phyloP scores from a whole-genome alignment of 2,888 invertebrate genomes.

The Andrena dorsata region DNA sequence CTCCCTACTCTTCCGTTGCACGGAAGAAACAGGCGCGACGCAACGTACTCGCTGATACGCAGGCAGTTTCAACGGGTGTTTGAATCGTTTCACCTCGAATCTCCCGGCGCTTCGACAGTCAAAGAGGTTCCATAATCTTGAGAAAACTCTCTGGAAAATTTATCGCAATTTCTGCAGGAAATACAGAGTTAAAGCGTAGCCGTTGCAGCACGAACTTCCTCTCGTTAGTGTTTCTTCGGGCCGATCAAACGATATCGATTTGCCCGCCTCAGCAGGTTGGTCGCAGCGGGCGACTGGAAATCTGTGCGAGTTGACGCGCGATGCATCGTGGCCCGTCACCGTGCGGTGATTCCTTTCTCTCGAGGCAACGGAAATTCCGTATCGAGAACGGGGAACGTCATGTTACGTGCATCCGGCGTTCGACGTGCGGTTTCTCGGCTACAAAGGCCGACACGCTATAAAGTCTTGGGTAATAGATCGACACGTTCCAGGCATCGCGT shows the following conservation, averaged over 20 bases:
- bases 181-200: too few species aligned
- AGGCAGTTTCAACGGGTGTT: not conserved
- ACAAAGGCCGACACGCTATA: conserved; percentile 34
- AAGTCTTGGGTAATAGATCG: conserved; percentile 42
- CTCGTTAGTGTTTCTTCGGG: not conserved
- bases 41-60: not conserved
- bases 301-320: conserved; percentile 1
- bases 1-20: not conserved
- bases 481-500: conserved; percentile 27
- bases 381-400: conserved; percentile 28
- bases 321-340: conserved; percentile 6
- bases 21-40: not conserved
- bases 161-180: too few species aligned
- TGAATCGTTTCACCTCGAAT: not conserved
- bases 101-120: not conserved
- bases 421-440: conserved; percentile 14
- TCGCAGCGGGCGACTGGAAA: not conserved
- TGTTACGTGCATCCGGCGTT: conserved; percentile 39
- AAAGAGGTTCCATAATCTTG: not conserved
- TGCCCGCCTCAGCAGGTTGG: not conserved
- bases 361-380: conserved; percentile 7
- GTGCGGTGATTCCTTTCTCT: not conserved
- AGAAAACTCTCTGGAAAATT: too few species aligned
- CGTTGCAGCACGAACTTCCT: not conserved
- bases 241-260: not conserved